Base-by-base conservation (phyloP, 1,140 invertebrate genomes). In the Lordiphosa clarofinis region DNA sequence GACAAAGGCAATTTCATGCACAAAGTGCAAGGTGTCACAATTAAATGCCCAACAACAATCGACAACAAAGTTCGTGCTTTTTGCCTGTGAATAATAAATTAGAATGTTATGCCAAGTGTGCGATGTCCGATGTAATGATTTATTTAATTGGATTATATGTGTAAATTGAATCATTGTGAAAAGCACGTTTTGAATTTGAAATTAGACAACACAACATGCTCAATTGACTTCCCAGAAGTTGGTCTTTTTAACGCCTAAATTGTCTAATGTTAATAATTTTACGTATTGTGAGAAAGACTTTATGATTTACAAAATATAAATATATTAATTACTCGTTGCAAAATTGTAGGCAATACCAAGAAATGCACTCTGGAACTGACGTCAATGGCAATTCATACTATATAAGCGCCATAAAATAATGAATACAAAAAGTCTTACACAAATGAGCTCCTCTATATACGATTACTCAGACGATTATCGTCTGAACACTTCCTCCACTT, bases 11-110 rank as follows among this genome's bases (percentile, higher is more conserved):
- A 24, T 24, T 24, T 24, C 0, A 6, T 24, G 21, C 10, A 10
- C 54, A 81, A 84, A 68, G 72, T 76, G 76, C 67, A 69, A 47
- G 67, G 72, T 75, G 78, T 84, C 76, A 81, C 76, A 75, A 44
- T 19, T 48, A 47, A 64, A 62, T 63, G 46, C 44, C 62, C 62
- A 70, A 55, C 55, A 50, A 36, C 44, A 49, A 56, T 36, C 24
- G 13, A 6, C 13, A 31, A 31, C 28, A 31, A 31, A 55, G 44
- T 75, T 70, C 71, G 66, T 39, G 43, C 35, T 36, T 52, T 11
- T 47, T 31, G 49, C 42, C 53, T 33, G 73, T 43, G 36, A 31
- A 53, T 31, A 62, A 68, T 68, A 62, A 57, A 63, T 63, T 47
- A 63, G 68, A 68, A 57, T 49, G 43, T 31, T 68, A 68, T 63